A percentile compares a stretch with the other conserved stretches of the same genome.
These are phyloP conservation scores for Abscondita cerata DNA, from an alignment of 2,888 invertebrate species.

Conservation along the genomic window DNA sequence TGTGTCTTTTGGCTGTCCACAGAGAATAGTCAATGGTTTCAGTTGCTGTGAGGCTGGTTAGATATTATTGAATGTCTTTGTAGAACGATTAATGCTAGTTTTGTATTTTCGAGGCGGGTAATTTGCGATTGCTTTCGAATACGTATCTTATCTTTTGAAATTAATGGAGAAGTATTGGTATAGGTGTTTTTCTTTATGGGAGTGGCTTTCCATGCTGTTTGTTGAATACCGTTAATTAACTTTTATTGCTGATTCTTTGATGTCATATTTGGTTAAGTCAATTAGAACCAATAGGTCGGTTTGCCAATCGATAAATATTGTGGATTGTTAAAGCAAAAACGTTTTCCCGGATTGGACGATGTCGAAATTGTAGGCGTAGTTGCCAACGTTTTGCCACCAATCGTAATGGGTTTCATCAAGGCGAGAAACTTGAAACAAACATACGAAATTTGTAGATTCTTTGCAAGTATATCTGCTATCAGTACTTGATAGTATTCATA, in stretches of 20 bases:
- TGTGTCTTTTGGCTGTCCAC: not conserved
- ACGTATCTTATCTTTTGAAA: not conserved
- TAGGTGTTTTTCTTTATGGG: not conserved
- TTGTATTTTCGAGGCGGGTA: not conserved
- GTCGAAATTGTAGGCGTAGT: too few relatives aligned
- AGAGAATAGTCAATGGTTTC: not conserved
- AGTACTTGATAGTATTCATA: too few relatives aligned
- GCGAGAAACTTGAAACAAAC: too few relatives aligned
- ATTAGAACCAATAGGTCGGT: not conserved
- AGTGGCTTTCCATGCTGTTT: not conserved
- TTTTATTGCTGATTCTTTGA: not conserved
- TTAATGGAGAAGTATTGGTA: not conserved
- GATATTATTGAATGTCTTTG: not conserved
- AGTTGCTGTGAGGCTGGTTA: not conserved
- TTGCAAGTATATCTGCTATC: not conserved
- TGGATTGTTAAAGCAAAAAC: too few relatives aligned
- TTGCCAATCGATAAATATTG: not conserved
- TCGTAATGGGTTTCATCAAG: too few relatives aligned
- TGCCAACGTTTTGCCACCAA: too few relatives aligned
- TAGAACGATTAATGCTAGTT: not conserved
- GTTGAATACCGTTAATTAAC: not conserved
- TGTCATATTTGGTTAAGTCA: not conserved
- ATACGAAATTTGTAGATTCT: too few relatives aligned
- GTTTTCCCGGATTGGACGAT: too few relatives aligned
- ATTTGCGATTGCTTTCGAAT: not conserved